These are phyloP conservation scores for Halictus rubicundus DNA, from an alignment of 1,140 invertebrate genomes.

Conservation along the genomic window DNA sequence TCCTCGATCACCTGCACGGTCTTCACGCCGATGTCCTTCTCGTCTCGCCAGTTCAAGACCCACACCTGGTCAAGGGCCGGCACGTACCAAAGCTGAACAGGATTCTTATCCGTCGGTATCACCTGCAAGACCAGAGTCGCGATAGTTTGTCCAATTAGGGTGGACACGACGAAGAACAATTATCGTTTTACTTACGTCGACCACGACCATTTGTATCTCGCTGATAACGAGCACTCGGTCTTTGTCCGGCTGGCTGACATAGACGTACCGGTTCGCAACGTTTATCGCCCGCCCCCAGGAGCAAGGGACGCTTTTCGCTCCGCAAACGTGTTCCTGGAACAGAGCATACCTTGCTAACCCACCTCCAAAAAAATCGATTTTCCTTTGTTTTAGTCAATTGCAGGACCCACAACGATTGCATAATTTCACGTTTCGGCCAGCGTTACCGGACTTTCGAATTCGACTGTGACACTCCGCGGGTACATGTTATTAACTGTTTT, in stretches of 20 bases:
- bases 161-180: background rate
- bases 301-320: constrained; percentile 84
- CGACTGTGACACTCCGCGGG: no score
- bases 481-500: no score
- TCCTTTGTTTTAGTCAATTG: no score
- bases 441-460: no score
- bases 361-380: background rate
- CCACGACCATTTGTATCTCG: constrained; percentile 87
- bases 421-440: no score
- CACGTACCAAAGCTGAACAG: constrained; percentile 88
- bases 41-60: constrained; percentile 87
- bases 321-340: constrained; percentile 86
- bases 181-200: constrained; percentile 82
- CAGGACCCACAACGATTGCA: no score
- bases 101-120: constrained; percentile 88
- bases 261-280: constrained; percentile 88
- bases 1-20: constrained; percentile 90
- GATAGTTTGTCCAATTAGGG: background rate
- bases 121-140: constrained; percentile 78
- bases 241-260: constrained; percentile 87
- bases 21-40: constrained; percentile 84
- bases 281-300: constrained; percentile 89
- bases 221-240: constrained; percentile 88
- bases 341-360: no score
- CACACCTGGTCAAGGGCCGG: constrained; percentile 89